These are phyloP conservation scores for Trichechus manatus DNA, from an alignment of 2,113 vertebrate species.

Conservation along the genomic window DNA sequence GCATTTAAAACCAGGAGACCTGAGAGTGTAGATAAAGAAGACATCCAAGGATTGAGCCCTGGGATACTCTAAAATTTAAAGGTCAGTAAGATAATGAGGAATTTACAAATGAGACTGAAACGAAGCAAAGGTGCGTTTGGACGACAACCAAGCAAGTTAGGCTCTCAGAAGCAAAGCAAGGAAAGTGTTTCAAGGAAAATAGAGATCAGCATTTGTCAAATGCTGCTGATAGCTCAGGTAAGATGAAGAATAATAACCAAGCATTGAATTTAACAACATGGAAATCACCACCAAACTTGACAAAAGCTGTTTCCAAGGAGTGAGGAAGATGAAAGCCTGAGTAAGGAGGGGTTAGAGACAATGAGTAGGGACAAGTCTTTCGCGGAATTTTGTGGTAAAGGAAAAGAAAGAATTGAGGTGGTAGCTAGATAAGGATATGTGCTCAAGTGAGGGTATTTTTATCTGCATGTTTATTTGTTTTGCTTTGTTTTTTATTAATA, in stretches of 20 bases:
- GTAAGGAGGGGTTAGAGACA: neutral
- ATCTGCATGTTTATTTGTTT: neutral
- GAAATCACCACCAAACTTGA: neutral
- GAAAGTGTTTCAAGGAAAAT: conserved; percentile 11
- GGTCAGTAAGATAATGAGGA: neutral
- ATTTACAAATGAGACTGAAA: conserved; percentile 1
- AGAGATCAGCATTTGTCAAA: neutral
- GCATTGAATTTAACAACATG: neutral
- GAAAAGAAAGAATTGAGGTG: neutral
- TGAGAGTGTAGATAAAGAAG: conserved; percentile 11
- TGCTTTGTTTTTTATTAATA: neutral
- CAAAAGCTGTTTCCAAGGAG: neutral
- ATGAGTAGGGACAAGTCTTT: neutral
- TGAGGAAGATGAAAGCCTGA: neutral
- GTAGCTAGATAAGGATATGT: neutral
- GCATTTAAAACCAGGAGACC: neutral
- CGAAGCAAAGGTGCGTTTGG: neutral
- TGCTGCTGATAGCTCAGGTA: neutral
- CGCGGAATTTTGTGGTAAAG: neutral
- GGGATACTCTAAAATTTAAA: conserved; percentile 4
- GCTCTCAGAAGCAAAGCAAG: neutral
- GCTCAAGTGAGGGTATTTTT: neutral
- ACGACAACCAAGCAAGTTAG: neutral
- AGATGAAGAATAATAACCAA: neutral
- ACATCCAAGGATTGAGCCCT: neutral